Conservation (phyloP, 2,797 vertebrate genomes). For the Neosilurus hyrtlii region DNA sequence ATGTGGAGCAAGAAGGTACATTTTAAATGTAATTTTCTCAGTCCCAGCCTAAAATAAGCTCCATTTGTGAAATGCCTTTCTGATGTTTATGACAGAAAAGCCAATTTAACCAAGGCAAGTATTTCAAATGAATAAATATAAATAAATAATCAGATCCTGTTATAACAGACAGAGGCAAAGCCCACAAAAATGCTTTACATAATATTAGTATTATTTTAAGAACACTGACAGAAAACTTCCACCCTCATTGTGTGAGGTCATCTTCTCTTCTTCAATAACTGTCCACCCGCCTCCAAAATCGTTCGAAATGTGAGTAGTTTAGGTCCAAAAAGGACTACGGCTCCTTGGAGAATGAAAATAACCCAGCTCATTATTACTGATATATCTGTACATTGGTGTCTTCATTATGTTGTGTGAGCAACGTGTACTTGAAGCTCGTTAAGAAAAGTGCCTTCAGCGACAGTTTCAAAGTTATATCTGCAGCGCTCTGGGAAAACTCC, state of each 20-base stretch:
- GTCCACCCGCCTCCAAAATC: neutral
- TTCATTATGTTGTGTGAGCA: neutral
- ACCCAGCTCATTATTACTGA: neutral
- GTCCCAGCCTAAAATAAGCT: constrained; percentile 1
- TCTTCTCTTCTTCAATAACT: neutral
- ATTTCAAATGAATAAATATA: constrained; percentile 8
- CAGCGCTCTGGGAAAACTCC: neutral
- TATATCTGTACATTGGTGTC: neutral
- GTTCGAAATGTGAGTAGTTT: neutral
- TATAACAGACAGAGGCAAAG: neutral
- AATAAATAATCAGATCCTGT: neutral
- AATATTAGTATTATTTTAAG: neutral
- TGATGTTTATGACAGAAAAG: neutral
- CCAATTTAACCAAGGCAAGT: neutral
- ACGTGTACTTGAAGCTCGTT: neutral
- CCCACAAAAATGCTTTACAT: neutral
- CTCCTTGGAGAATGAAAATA: neutral
- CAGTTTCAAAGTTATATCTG: neutral
- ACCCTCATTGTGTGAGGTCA: neutral
- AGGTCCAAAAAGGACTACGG: neutral
- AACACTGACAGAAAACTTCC: neutral
- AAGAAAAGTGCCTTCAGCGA: neutral
- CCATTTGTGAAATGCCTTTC: neutral
- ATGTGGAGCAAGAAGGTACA: neutral
- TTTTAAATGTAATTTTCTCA: neutral